Evolutionary conservation across 1,140 invertebrate genomes (phyloP).

Genomic region (Nomia melanderi): DNA sequence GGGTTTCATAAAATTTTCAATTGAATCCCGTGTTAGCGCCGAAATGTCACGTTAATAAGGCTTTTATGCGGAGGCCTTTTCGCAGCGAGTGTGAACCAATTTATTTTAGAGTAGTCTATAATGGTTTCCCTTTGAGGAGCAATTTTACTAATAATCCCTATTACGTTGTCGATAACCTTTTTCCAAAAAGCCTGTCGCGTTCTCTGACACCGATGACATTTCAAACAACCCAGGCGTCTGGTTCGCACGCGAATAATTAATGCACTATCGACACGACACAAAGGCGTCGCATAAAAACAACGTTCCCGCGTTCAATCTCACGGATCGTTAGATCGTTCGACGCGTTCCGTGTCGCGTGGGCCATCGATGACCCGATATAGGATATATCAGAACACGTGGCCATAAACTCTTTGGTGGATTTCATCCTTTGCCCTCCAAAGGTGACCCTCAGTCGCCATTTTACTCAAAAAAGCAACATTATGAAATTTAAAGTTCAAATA

Average conservation of each 20-base stretch:
- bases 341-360: neutral
- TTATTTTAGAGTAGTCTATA: constrained; percentile 56
- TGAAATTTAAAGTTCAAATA: too few species aligned
- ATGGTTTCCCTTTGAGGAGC: constrained; percentile 52
- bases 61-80: constrained; percentile 52
- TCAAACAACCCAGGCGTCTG: constrained; percentile 10
- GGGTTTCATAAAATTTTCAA: constrained; percentile 19
- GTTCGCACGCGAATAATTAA: constrained; percentile 28
- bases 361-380: neutral
- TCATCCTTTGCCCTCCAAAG: too few species aligned
- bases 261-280: neutral
- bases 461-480: too few species aligned
- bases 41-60: constrained; percentile 59
- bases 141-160: constrained; percentile 64
- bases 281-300: too few species aligned
- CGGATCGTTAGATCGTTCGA: neutral
- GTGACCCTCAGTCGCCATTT: too few species aligned
- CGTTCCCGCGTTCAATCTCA: neutral
- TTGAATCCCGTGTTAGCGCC: constrained; percentile 23
- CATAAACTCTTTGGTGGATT: too few species aligned
- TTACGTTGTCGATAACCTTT: constrained; percentile 55
- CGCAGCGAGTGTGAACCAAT: constrained; percentile 39
- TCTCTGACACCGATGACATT: constrained; percentile 38
- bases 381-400: too few species aligned
- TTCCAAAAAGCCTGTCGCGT: constrained; percentile 38